Percentiles rank a stretch among this genome's conserved stretches.
Evolutionary conservation across 2,888 invertebrate genomes (phyloP).

Genomic region (Phlogophora meticulosa): DNA sequence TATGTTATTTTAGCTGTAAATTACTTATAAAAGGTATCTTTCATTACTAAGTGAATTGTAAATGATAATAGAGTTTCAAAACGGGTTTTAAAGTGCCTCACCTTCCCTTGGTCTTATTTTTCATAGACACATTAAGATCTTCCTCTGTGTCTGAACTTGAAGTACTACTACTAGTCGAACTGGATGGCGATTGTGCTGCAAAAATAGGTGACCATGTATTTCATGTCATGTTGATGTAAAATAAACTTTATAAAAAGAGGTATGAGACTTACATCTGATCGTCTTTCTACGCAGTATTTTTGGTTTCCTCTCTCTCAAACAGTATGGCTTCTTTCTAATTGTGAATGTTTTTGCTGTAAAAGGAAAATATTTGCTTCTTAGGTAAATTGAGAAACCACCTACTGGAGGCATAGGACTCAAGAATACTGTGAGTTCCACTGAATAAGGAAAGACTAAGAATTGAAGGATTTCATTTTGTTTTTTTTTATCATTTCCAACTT

Average conservation of each 20-base stretch:
- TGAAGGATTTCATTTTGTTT: too few relatives aligned
- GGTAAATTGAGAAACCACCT: background rate
- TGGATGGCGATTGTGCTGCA: slow-evolving; percentile 87
- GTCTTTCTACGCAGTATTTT: slow-evolving; percentile 88
- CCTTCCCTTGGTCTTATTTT: slow-evolving; percentile 89
- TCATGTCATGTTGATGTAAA: background rate
- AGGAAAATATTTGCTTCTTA: slow-evolving; percentile 5
- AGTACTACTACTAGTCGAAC: slow-evolving; percentile 81
- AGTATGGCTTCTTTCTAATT: slow-evolving; percentile 88
- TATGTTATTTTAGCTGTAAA: too few relatives aligned
- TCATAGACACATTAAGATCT: slow-evolving; percentile 90
- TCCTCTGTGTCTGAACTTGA: slow-evolving; percentile 87
- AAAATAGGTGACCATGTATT: slow-evolving; percentile 28
- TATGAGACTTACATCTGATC: slow-evolving; percentile 84
- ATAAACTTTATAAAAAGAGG: background rate
- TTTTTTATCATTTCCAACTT: too few relatives aligned
- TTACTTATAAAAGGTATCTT: too few relatives aligned
- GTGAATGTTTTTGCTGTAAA: slow-evolving; percentile 88
- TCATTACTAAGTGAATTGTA: too few relatives aligned
- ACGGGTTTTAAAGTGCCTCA: slow-evolving; percentile 55
- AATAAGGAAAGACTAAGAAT: too few relatives aligned
- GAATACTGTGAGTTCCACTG: too few relatives aligned
- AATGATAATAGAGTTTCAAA: background rate
- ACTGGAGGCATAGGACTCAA: too few relatives aligned
- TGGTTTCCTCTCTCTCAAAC: slow-evolving; percentile 88